Evolutionary conservation across 1,140 invertebrate species (phyloP).

Genomic region (Neotoxoptera formosana): DNA sequence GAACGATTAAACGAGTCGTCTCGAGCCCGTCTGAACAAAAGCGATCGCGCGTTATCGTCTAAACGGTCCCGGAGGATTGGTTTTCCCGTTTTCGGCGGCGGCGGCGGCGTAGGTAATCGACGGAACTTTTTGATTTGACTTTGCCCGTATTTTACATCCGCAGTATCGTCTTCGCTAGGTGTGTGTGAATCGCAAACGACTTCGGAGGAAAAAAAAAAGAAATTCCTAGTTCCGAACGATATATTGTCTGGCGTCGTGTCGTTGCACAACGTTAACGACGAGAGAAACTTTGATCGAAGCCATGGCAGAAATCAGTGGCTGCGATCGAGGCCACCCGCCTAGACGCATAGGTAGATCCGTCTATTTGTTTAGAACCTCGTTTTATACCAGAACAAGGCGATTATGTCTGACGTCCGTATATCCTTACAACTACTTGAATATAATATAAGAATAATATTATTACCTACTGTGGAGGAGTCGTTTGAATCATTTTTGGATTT

Average conservation of each 20-base stretch:
- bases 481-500: too few species aligned
- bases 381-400: too few species aligned
- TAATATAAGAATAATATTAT: too few species aligned
- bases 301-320: not conserved
- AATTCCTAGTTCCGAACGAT: not conserved
- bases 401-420: too few species aligned
- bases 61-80: not conserved
- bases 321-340: not conserved
- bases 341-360: too few species aligned
- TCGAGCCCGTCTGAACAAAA: not conserved
- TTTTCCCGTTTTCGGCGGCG: not conserved
- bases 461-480: too few species aligned
- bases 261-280: not conserved
- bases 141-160: not conserved
- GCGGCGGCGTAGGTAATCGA: not conserved
- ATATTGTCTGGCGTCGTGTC: not conserved
- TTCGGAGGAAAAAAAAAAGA: not conserved
- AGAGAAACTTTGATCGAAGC: not conserved
- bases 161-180: not conserved
- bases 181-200: not conserved
- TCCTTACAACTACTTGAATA: too few species aligned
- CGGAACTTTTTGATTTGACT: not conserved
- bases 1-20: not conserved
- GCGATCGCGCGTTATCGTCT: not conserved
- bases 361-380: too few species aligned